A percentile compares a stretch with the other conserved stretches of the same genome.
phyloP scores from a whole-genome alignment of 2,797 vertebrate genomes.

The Gephyroberyx darwinii region DNA sequence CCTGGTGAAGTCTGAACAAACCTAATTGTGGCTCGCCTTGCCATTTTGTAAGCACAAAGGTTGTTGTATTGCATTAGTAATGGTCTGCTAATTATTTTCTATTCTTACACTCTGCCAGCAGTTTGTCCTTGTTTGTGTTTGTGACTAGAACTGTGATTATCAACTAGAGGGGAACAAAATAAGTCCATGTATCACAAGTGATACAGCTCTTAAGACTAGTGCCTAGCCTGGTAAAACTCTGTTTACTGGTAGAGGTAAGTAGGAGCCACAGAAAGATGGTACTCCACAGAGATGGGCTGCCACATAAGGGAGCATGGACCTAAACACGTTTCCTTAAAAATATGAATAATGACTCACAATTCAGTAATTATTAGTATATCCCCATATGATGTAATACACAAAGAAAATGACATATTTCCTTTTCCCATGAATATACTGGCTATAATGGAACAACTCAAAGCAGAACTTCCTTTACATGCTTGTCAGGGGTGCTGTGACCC shows the following conservation, averaged over 20 bases:
- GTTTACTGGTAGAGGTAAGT: constrained; percentile 38
- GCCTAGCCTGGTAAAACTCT: constrained; percentile 44
- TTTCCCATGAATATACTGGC: constrained; percentile 75
- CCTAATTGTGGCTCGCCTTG: constrained; percentile 16
- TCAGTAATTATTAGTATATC: constrained; percentile 52
- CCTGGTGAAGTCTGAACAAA: constrained; percentile 29
- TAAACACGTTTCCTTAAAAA: constrained; percentile 52
- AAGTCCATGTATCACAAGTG: constrained; percentile 45
- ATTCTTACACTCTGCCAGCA: constrained; percentile 50
- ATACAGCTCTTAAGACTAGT: constrained; percentile 31
- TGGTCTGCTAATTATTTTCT: constrained; percentile 60
- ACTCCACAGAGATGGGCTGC: constrained; percentile 29
- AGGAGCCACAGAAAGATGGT: constrained; percentile 37
- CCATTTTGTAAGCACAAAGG: constrained; percentile 37
- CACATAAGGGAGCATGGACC: constrained; percentile 33
- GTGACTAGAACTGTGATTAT: constrained; percentile 66
- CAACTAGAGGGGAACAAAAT: constrained; percentile 64
- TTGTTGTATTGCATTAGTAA: constrained; percentile 51
- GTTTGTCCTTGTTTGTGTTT: constrained; percentile 70
- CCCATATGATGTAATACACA: constrained; percentile 59
- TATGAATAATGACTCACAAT: constrained; percentile 50
- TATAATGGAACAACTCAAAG: constrained; percentile 72
- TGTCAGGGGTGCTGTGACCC: constrained; percentile 78
- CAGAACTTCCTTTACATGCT: constrained; percentile 74
- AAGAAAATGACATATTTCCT: constrained; percentile 73